Base-by-base conservation (phyloP, 2,797 vertebrate genomes). In the Enteromius afrohamiltoni region DNA sequence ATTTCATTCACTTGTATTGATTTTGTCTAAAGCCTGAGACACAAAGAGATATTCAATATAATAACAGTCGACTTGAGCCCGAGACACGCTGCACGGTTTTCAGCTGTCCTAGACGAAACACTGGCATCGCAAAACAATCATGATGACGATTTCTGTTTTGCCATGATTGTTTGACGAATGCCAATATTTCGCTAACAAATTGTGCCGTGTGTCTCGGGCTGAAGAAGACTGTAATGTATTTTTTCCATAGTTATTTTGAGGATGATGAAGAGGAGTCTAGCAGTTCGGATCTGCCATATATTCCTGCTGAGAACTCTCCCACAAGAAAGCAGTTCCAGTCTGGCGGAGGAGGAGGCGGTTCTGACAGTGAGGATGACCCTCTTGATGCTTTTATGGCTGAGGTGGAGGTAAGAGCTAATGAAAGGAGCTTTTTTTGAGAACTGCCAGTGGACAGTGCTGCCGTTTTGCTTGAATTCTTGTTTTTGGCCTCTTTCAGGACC, bases 301-400 rank as follows among this genome's bases (percentile, higher is more conserved):
- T 99, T 90, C 98, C 98, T 0, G 98, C 98, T 9, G 98, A 99
- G 93, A 99, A 99, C 89, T 99, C 98, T 5, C 98, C 98, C 53
- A 99, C 98, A 62, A 94, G 98, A 73, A 96, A 97, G 91, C 97
- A 99, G 88, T 96, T 99, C 87, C 93, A 95, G 88, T 92, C 96
- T 47, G 96, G 96, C 67, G 88, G 91, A 0, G 93, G 96, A 53
- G 89, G 92, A 1, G 42, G 42, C 0, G 97, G 97, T 70, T 98
- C 98, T 58, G 98, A 99, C 92, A 99, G 97, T 0, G 98, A 99
- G 23, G 98, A 99, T 82, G 98, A 99, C 83, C 98, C 98, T 14
- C 93, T 99, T 81, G 98, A 99, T 87, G 97, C 98, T 21, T 99
- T 99, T 86, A 99, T 99, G 98, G 98, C 98, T 83, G 97, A 99